These are phyloP conservation scores for Phthorimaea operculella DNA, from an alignment of 1,140 invertebrate species.

Conservation along the genomic window DNA sequence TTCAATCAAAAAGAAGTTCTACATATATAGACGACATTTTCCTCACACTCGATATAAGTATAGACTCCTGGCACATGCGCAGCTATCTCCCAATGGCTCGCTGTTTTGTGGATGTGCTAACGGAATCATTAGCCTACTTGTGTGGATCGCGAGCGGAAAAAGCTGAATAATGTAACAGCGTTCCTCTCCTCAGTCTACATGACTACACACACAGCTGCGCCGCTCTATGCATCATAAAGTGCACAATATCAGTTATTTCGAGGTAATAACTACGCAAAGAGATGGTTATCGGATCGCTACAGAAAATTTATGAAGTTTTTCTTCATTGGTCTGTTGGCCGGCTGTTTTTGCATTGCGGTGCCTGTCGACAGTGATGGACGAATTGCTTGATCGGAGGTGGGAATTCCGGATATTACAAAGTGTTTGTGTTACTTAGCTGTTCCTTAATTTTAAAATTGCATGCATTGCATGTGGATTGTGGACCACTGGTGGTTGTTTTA, in stretches of 20 bases:
- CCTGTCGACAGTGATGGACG: neutral
- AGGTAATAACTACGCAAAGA: neutral
- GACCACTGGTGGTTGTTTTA: too few relatives aligned
- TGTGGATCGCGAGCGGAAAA: constrained; percentile 45
- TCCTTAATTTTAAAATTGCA: too few relatives aligned
- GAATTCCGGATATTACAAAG: neutral
- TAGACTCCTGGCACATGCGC: constrained; percentile 14
- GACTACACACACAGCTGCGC: neutral
- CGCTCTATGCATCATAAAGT: constrained; percentile 4
- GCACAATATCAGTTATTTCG: constrained; percentile 6
- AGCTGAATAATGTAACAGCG: constrained; percentile 47
- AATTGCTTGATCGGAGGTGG: neutral
- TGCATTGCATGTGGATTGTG: too few relatives aligned
- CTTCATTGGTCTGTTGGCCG: neutral
- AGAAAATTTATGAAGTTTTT: neutral
- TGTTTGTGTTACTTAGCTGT: too few relatives aligned
- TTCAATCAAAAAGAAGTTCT: too few relatives aligned
- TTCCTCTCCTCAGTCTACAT: neutral
- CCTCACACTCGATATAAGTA: constrained; percentile 20
- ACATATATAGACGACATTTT: too few relatives aligned
- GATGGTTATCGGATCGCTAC: neutral
- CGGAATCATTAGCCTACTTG: constrained; percentile 61
- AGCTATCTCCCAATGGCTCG: constrained; percentile 40
- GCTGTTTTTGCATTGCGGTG: neutral
- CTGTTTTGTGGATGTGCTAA: constrained; percentile 56